Evolutionary conservation across 2,797 vertebrate species (phyloP), one percentile per base, ranked within the genome.

Genomic region (Huso huso): DNA sequence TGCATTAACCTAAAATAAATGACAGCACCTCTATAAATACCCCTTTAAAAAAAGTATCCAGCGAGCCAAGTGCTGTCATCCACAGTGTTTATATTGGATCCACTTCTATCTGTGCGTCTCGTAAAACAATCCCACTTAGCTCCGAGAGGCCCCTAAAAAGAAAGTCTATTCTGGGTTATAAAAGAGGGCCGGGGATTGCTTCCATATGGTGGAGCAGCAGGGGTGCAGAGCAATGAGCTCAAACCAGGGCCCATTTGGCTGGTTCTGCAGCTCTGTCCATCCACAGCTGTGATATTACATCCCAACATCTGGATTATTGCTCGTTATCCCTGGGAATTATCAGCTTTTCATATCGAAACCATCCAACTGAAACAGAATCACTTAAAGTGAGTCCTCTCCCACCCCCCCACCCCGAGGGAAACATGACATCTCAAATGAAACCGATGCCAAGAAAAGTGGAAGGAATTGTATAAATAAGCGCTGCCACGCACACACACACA

Each of bases 81-180:
- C 93, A 91, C 91, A 91, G 93, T 97, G 95, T 99, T 98, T 99
- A 96, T 97, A 92, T 97, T 99, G 95, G 96, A 96, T 93, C 89
- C 87, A 90, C 91, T 95, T 95, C 92, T 95, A 94, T 95, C 93
- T 95, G 89, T 89, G 87, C 90, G 88, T 93, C 95, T 94, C 94
- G 94, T 94, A 95, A 96, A 96, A 94, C 93, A 94, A 93, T 88
- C 93, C 92, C 90, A 93, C 93, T 96, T 95, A 95, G 94, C 92
- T 91, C 91, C 90, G 87, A 91, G 92, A 95, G 94, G 91, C 91
- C 93, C 94, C 92, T 89, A 90, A 93, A 97, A 95, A 97, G 95
- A 93, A 92, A 92, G 90, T 90, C 86, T 89, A 90, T 90, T 90
- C 86, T 91, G 93, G 92, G 92, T 93, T 92, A 93, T 96, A 95